Base-by-base conservation (phyloP, 2,888 invertebrate species). In the Deilephila porcellus region DNA sequence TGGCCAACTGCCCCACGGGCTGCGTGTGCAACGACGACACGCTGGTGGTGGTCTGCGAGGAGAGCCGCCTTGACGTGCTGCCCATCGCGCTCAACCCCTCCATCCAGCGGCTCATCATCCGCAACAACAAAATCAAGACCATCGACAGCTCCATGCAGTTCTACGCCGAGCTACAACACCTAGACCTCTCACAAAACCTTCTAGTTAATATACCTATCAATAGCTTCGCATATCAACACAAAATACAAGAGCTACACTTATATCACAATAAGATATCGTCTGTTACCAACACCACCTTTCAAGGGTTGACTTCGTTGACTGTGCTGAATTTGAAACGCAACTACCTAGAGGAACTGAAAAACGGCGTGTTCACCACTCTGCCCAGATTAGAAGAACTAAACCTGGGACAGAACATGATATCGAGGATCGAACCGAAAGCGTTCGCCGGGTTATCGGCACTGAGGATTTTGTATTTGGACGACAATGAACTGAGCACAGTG, bases 11-110 rank as follows among this genome's bases (percentile, higher is more conserved):
- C 87, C 98, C 98, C n/a, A 96, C 93, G 77, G 97, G 97, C 80
- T 98, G 98, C 92, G 96, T 95, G 88, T 98, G 98, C 94, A 97
- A 98, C 92, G 98, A 98, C 87, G 98, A 98, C 79, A 98, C 97
- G 14, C 96, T 98, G 80, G 97, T 97, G 74, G 98, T 98, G 71
- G 96, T 97, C 80, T 98, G 98, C 92, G 97, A 97, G 82, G 97
- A 97, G 86, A 98, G 98, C 86, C 97, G 97, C 80, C 95, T 98
- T 76, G 98, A 98, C 92, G 98, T 98, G 73, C 96, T 98, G 76
- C 98, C 98, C 76, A 98, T 98, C 84, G 97, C 98, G 3, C 95
- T 98, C 78, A 98, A 98, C 93, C 99, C 99, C 60, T 97, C 97
- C 83, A 98, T 98, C 78, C 97, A 97, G 87, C 96, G 98, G 73